Evolutionary conservation across 2,113 vertebrate genomes (phyloP).

Genomic region (Eurystomus gularis): DNA sequence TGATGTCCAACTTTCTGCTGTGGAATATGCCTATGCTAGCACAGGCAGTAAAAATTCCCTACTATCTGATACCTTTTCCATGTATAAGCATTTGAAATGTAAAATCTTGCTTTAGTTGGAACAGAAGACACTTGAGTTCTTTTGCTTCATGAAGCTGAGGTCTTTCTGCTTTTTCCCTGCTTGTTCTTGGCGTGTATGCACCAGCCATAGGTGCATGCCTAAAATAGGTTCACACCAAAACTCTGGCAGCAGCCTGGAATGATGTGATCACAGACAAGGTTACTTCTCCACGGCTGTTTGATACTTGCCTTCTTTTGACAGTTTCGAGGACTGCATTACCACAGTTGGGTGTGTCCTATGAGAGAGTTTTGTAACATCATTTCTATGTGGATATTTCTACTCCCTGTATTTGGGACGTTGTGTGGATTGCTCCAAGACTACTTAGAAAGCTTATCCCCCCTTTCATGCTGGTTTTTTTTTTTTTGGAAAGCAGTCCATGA

Average conservation of each 20-base stretch:
- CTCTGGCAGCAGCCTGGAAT: background rate
- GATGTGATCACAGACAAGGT: background rate
- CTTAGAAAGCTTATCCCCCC: background rate
- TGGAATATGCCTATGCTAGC: constrained; percentile 19
- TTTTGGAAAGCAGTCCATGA: constrained; percentile 39
- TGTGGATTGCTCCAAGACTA: background rate
- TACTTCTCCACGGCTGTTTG: background rate
- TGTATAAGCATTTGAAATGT: background rate
- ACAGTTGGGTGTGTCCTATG: background rate
- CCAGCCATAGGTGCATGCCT: background rate
- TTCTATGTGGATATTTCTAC: background rate
- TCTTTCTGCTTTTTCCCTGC: background rate
- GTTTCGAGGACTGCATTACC: background rate
- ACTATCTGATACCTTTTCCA: constrained; percentile 17
- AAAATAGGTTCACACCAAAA: background rate
- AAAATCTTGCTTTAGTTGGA: background rate
- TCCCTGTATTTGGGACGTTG: background rate
- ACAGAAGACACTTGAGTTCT: background rate
- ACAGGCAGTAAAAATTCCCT: background rate
- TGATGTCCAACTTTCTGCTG: constrained; percentile 14
- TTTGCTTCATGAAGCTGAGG: background rate
- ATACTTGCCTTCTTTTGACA: background rate
- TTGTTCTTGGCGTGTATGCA: background rate
- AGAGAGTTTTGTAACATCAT: background rate
- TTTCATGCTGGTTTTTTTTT: background rate